phyloP scores from a whole-genome alignment of 2,113 vertebrate species.

The Passer domesticus region DNA sequence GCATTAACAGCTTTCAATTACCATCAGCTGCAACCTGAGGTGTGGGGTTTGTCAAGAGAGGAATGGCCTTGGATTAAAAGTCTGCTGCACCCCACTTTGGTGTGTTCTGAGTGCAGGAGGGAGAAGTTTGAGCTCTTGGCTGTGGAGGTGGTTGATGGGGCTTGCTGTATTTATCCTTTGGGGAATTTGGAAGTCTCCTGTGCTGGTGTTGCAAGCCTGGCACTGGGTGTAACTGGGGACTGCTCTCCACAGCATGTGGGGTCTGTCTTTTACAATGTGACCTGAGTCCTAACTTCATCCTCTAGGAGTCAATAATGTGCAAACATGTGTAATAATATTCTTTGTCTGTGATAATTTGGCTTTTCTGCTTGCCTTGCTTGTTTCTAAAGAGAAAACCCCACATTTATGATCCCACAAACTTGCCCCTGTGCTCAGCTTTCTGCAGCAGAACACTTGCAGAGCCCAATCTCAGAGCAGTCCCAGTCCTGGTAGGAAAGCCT shows the following conservation, averaged over 20 bases:
- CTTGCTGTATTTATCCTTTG: not conserved
- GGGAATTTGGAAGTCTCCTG: not conserved
- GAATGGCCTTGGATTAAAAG: not conserved
- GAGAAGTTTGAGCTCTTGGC: not conserved
- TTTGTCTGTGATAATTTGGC: not conserved
- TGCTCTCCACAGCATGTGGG: fast-evolving
- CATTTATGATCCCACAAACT: fast-evolving
- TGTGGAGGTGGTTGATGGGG: not conserved
- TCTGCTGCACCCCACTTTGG: fast-evolving
- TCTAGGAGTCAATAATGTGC: not conserved
- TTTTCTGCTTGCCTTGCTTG: not conserved
- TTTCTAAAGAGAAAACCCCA: not conserved
- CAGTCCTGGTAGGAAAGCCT: not conserved
- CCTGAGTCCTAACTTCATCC: not conserved
- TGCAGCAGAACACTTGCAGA: not conserved
- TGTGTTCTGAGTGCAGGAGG: fast-evolving
- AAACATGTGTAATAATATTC: not conserved
- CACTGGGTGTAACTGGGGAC: not conserved
- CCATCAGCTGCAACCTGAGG: not conserved
- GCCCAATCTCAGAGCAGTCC: not conserved
- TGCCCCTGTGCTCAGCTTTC: not conserved
- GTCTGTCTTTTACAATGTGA: not conserved
- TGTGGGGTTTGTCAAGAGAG: not conserved
- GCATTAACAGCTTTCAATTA: not conserved
- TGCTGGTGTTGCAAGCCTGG: not conserved